Evolutionary conservation across 2,888 invertebrate genomes (phyloP), one percentile per base, ranked within the genome.

Genomic region (Parthenolecanium corni): DNA sequence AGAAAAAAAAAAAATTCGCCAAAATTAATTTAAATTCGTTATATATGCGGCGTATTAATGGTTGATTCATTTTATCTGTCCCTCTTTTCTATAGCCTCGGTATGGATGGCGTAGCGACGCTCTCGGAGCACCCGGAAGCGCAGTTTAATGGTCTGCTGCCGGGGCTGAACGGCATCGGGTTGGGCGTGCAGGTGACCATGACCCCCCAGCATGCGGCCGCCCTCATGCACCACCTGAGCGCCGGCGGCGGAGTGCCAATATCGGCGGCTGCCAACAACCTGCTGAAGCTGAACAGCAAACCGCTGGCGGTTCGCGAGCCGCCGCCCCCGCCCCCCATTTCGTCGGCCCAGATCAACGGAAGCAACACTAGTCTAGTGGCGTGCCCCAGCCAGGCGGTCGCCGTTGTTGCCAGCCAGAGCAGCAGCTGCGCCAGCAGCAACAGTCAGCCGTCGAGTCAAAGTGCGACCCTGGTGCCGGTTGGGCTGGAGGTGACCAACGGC

Each of bases 81-180:
- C 42, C 25, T 63, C 40, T 24, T 63, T 64, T 65, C 66, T 68
- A n/a, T 68, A 70, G 71, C 64, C 67, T 70, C 68, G 69, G 69
- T 65, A 69, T 70, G 70, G 69, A 70, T 57, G 68, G 67, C 61
- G 67, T 70, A 66, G 69, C 69, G 31, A 64, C 67, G 24, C 44
- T 66, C 18, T 69, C 69, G 52, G 69, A 68, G 64, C 69, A 69
- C 64, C 65, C 66, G 51, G 68, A 69, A 14, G 53, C 65, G 47
- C 67, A 66, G 61, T 69, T 69, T 58, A 70, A 70, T 66, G 69
- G 69, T 40, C 65, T 69, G 64, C 64, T 70, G 31, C 69, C 69
- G n/a, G 66, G 65, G 3, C 66, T 69, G 64, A 65, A 52, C 66
- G 70, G 71, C 63, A 68, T 70, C 67, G 69, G 70, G 52, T 66